These are phyloP conservation scores for Phrynocephalus vlangalii DNA, from an alignment of 2,797 vertebrate species.

Conservation along the genomic window DNA sequence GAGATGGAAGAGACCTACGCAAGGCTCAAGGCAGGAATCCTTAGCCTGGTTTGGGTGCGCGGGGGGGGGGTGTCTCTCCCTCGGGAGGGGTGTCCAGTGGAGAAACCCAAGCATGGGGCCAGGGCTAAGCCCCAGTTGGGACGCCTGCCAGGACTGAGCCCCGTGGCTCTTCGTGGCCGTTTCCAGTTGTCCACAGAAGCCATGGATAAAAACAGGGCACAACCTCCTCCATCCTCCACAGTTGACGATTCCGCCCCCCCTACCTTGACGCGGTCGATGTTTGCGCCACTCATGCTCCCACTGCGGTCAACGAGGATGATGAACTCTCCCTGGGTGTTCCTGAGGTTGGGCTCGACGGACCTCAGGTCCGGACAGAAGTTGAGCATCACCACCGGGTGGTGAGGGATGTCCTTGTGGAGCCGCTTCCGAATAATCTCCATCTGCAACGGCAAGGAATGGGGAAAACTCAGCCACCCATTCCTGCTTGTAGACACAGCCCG, in stretches of 20 bases:
- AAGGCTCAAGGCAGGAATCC: too few relatives aligned
- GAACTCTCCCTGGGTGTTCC: conserved; percentile 89
- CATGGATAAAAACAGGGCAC: not conserved
- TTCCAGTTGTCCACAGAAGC: not conserved
- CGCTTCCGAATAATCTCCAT: conserved; percentile 90
- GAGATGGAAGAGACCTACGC: too few relatives aligned
- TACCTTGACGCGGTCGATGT: conserved; percentile 89
- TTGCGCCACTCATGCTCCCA: conserved; percentile 88
- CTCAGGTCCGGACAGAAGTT: conserved; percentile 94
- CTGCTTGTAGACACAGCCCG: too few relatives aligned
- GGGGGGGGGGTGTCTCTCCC: too few relatives aligned
- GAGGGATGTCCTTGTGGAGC: conserved; percentile 94
- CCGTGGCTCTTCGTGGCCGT: not conserved
- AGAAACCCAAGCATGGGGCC: not conserved
- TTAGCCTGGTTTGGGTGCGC: too few relatives aligned
- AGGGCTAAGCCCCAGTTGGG: not conserved
- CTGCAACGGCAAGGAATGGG: conserved; percentile 68
- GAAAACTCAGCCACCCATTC: not conserved
- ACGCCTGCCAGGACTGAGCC: too few relatives aligned
- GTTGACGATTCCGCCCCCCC: fast-evolving
- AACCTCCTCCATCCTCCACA: not conserved
- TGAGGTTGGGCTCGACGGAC: conserved; percentile 82
- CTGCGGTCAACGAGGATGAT: conserved; percentile 94
- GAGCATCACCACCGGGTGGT: conserved; percentile 93
- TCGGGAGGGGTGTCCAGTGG: too few relatives aligned